Evolutionary conservation across 2,113 vertebrate genomes (phyloP).

Genomic region (Tragelaphus scriptus): DNA sequence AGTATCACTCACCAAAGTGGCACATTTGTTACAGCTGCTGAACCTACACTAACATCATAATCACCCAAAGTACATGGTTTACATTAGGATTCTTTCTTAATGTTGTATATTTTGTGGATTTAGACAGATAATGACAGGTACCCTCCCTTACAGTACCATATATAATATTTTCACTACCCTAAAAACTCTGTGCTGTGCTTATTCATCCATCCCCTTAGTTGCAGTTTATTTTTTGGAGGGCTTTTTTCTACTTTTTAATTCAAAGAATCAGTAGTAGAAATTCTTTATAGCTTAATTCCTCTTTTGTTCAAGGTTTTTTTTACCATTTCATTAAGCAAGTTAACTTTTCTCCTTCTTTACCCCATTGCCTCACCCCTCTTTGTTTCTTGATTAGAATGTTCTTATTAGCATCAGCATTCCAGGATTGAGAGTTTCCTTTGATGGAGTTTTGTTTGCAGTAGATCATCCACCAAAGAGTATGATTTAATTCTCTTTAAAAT

Average conservation of each 20-base stretch:
- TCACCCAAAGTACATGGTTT: not conserved
- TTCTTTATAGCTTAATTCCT: conserved; percentile 19
- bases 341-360: not conserved
- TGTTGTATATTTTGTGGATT: not conserved
- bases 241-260: conserved; percentile 19
- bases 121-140: not conserved
- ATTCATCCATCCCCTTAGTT: not conserved
- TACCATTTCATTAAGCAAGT: conserved; percentile 7
- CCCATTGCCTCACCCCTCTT: not conserved
- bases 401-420: not conserved
- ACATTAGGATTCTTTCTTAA: not conserved
- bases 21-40: not conserved
- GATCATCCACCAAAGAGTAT: not conserved
- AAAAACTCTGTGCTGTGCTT: not conserved
- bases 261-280: not conserved
- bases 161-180: not conserved
- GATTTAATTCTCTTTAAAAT: conserved; percentile 32
- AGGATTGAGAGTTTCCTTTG: conserved; percentile 8
- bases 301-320: not conserved
- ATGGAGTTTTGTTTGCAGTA: not conserved
- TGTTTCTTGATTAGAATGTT: not conserved
- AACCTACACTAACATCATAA: not conserved
- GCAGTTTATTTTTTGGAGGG: not conserved
- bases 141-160: not conserved
- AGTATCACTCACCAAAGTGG: not conserved